phyloP scores from a whole-genome alignment of 1,140 invertebrate genomes.

The Zophobas atratus region DNA sequence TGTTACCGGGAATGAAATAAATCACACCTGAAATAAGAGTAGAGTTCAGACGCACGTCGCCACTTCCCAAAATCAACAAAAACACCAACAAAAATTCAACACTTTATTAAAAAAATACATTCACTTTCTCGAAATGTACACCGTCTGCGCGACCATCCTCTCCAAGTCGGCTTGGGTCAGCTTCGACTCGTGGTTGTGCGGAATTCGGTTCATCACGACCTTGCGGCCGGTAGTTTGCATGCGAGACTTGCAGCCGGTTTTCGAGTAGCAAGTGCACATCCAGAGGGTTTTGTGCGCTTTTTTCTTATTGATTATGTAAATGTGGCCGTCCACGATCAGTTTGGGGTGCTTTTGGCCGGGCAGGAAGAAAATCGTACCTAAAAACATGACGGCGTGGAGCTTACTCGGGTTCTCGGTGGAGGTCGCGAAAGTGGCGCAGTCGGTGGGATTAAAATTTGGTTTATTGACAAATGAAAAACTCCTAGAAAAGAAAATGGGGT shows the following conservation, averaged over 20 bases:
- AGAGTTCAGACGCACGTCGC: not conserved
- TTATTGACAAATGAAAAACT: no score
- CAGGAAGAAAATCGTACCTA: conserved; percentile 57
- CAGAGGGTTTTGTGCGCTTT: conserved; percentile 57
- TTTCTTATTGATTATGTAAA: conserved; percentile 54
- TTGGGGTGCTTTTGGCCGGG: conserved; percentile 59
- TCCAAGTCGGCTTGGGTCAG: conserved; percentile 5
- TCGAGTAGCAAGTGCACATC: conserved; percentile 58
- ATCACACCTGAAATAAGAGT: conserved; percentile 54
- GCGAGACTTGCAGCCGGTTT: conserved; percentile 58
- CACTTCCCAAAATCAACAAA: no score
- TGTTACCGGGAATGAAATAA: conserved; percentile 59
- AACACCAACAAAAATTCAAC: no score
- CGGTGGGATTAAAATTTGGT: no score
- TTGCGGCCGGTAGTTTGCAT: conserved; percentile 56
- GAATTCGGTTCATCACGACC: conserved; percentile 53
- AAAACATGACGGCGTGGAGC: conserved; percentile 1
- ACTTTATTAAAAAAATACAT: not conserved
- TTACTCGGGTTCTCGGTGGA: no score
- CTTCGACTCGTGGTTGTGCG: conserved; percentile 56
- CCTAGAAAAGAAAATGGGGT: no score
- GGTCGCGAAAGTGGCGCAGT: no score
- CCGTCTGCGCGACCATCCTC: conserved; percentile 50
- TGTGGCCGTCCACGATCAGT: conserved; percentile 55
- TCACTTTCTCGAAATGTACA: conserved; percentile 18